Base-by-base conservation (phyloP, 1,140 invertebrate genomes). In the Antheraea mylitta region DNA sequence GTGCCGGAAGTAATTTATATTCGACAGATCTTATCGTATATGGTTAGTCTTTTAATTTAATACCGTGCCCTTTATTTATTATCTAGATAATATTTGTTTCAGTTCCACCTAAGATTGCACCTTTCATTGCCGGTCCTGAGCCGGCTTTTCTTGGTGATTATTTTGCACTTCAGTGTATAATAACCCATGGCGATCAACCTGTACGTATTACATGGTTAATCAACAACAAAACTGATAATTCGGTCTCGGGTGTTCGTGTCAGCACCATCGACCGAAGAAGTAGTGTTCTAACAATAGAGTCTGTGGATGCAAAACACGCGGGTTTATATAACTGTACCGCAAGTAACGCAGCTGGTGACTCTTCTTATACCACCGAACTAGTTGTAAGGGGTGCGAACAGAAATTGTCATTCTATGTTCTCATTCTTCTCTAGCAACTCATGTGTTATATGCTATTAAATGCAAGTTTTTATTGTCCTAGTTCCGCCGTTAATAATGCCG, bases 231-330 rank as follows among this genome's bases (percentile, higher is more conserved):
- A 80, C 81, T 18, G 91, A 94, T 30, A 80, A 77, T 45, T 76
- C 73, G 58, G 75, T 87, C 60, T 90, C 93, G 58, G 95, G 97
- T 74, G 91, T 98, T 85, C 92, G 92, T 72, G 91, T 97, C 85
- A 93, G 93, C 79, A 93, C 95, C 94, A 94, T 94, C 77, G 93
- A 97, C 93, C 94, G 97, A 92, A 94, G 93, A 79, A 95, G 95
- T 84, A 96, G 94, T 86, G 94, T 96, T 80, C 92, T 97, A 71
- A 96, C 94, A 74, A 97, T 97, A 79, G 94, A 96, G 73, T 93
- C 94, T 7, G 94, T 97, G 64, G 93, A 94, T 69, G 95, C 93
- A 38, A 93, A 92, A 79, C 95, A 96, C 85, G 94, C 94, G n/a
- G 95, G 96, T 37, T 92, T 94, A 71, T 96, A 95, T 85, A 94